Conservation (phyloP, 1,140 invertebrate species). For the Macrobrachium rosenbergii region DNA sequence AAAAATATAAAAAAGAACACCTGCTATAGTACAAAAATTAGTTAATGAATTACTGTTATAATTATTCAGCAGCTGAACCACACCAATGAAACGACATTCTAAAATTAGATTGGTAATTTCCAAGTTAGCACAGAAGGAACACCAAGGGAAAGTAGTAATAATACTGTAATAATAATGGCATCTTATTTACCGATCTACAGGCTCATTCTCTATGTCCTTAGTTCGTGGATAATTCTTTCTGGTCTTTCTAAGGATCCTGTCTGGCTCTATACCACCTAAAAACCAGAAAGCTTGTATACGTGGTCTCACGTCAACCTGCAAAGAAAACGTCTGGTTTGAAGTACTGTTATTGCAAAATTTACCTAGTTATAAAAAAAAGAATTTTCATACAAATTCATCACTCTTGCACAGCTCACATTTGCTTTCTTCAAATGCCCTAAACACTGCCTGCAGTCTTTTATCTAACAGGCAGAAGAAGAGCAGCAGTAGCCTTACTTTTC, state of each 20-base stretch:
- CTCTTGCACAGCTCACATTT: too few species aligned
- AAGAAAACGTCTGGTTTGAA: not conserved
- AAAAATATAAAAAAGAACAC: too few species aligned
- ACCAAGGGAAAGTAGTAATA: not conserved
- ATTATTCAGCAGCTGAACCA: not conserved
- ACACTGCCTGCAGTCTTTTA: too few species aligned
- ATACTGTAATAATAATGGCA: not conserved
- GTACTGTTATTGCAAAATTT: not conserved
- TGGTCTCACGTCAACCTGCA: constrained; percentile 35
- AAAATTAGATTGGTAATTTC: too few species aligned
- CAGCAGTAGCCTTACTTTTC: too few species aligned
- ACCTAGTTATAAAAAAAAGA: not conserved
- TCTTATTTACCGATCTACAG: constrained; percentile 33
- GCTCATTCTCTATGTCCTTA: constrained; percentile 32
- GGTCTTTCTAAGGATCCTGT: constrained; percentile 27
- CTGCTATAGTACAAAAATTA: too few species aligned
- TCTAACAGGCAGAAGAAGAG: too few species aligned
- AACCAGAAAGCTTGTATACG: constrained; percentile 52
- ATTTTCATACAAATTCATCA: too few species aligned
- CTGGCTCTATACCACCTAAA: constrained; percentile 40
- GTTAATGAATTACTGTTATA: not conserved
- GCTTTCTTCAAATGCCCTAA: too few species aligned
- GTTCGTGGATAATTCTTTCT: not conserved
- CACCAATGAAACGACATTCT: too few species aligned
- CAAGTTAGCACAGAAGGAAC: not conserved